Base-by-base conservation (phyloP, 2,888 invertebrate species). In the Meteorus colon region DNA sequence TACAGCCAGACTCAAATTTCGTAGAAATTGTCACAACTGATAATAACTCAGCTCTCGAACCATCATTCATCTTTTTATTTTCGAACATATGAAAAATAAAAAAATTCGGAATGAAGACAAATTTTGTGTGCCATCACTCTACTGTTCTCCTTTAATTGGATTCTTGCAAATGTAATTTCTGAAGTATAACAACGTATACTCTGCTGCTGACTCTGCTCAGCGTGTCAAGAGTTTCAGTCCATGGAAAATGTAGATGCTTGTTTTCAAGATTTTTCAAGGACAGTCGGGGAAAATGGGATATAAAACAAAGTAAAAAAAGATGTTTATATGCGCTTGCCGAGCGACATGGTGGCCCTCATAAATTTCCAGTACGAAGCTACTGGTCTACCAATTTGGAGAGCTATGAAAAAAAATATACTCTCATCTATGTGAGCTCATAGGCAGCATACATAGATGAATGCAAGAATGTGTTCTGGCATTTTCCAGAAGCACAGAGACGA, bases 341-440 rank as follows among this genome's bases (percentile, higher is more conserved):
- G 19, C 19, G 19, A n/a, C 27, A 41, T 29, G 63, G 31, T 63
- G 27, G 72, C 73, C 73, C 79, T 79, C 81, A 77, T 81, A 79
- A 81, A 81, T 81, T 80, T 77, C 73, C 12, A 75, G 74, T 81
- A 71, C 75, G 73, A 75, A 74, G 74, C 74, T 75, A 55, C 62
- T 72, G 41, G 37, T 59, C 67, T 62, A 24, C 66, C 48, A 73
- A 77, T 68, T 69, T 66, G 41, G 68, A 74, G 75, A 77, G 76
- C 77, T 78, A 74, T 78, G 76, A 79, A 76, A 67, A 80, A 77
- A 80, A 81, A 80, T 75, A 48, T 60, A 55, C 48, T 48, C 31
- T 68, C 19, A 27, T 16, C 29, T 65, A 51, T 55, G 24, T 27
- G 73, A 41, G 31, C 31, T 31, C 10, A 60, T n/a, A 29, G 34